Evolutionary conservation across 2,113 vertebrate genomes (phyloP).

Genomic region (Bombycilla garrulus): DNA sequence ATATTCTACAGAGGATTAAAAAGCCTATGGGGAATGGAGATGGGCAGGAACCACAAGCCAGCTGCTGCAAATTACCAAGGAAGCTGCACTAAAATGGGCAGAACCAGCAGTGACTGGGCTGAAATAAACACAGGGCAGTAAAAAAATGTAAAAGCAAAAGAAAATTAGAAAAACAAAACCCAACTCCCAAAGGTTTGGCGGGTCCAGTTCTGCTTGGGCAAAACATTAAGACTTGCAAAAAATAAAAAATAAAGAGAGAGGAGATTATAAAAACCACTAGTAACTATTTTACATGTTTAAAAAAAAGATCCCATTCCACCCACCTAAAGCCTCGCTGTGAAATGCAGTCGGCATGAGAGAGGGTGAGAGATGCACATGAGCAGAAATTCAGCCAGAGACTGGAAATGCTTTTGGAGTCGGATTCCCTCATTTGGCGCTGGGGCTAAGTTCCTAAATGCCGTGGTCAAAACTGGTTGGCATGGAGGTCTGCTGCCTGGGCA

Average conservation of each 20-base stretch:
- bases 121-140: constrained; percentile 57
- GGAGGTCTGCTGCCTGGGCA: constrained; percentile 66
- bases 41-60: constrained; percentile 60
- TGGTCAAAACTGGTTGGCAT: constrained; percentile 67
- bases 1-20: constrained; percentile 64
- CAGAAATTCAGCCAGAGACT: constrained; percentile 65
- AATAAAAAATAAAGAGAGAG: constrained; percentile 71
- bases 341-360: constrained; percentile 64
- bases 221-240: constrained; percentile 72
- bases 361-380: constrained; percentile 63
- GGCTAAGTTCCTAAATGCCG: constrained; percentile 75
- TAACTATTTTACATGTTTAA: constrained; percentile 73
- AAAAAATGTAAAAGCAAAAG: constrained; percentile 68
- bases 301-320: constrained; percentile 76
- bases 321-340: constrained; percentile 77
- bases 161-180: constrained; percentile 28
- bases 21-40: constrained; percentile 53
- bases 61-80: constrained; percentile 64
- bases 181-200: constrained; percentile 58
- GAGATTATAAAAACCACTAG: constrained; percentile 71
- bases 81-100: constrained; percentile 72
- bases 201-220: constrained; percentile 69
- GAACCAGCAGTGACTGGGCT: constrained; percentile 61
- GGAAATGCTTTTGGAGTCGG: constrained; percentile 56
- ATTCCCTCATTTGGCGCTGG: constrained; percentile 66